A percentile compares a stretch with the other conserved stretches of the same genome.
Conservation (phyloP, 1,140 invertebrate genomes). For the Pseudomyrmex pallidus region DNA sequence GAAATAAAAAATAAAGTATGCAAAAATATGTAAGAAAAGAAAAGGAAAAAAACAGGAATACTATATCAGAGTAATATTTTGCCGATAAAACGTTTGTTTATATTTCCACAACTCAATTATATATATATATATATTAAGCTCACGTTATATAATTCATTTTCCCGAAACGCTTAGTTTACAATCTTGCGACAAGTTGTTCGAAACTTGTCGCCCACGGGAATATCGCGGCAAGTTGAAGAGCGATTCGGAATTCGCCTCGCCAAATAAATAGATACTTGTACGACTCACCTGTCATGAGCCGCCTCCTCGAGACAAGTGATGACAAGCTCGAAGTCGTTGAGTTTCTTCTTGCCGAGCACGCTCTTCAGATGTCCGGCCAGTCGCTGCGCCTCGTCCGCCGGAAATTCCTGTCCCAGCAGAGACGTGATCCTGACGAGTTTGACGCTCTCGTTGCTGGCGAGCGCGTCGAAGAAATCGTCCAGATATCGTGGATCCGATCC, state of each 20-base stretch:
- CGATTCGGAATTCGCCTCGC: neutral
- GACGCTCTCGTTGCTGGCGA: slow-evolving; percentile 84
- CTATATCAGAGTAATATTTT: neutral
- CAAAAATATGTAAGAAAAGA: neutral
- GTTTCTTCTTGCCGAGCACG: slow-evolving; percentile 82
- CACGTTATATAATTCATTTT: slow-evolving; percentile 24
- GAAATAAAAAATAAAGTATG: neutral
- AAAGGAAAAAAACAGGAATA: neutral
- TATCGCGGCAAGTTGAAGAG: neutral
- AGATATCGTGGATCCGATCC: slow-evolving; percentile 80
- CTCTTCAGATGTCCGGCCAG: slow-evolving; percentile 83
- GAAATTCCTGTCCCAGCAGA: slow-evolving; percentile 84
- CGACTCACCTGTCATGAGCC: slow-evolving; percentile 82
- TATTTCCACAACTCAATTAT: neutral
- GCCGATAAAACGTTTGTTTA: too few species aligned
- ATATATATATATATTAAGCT: neutral
- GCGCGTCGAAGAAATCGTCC: slow-evolving; percentile 83
- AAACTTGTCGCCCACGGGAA: slow-evolving; percentile 1
- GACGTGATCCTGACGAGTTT: slow-evolving; percentile 84
- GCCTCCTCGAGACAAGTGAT: slow-evolving; percentile 85
- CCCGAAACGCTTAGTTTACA: slow-evolving; percentile 8
- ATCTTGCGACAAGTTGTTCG: slow-evolving; percentile 10
- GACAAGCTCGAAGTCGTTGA: slow-evolving; percentile 85
- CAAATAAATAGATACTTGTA: neutral
- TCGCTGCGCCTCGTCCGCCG: slow-evolving; percentile 81